Conservation (phyloP, 2,113 vertebrate species). For the Odobenus rosmarus region DNA sequence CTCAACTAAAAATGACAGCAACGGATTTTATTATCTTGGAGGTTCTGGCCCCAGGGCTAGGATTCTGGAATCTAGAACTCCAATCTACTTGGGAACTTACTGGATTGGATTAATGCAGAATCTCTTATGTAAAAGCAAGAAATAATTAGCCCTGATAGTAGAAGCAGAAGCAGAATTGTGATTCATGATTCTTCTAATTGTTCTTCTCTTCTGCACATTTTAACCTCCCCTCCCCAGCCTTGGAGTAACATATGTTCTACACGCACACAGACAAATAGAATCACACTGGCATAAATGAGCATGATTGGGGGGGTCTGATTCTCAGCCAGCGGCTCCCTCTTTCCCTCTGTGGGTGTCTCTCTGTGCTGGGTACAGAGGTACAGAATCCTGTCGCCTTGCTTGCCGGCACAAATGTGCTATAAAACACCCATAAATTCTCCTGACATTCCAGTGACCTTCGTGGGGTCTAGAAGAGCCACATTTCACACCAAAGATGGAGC, state of each 20-base stretch:
- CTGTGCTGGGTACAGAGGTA: background rate
- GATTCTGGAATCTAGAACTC: background rate
- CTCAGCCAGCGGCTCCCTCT: background rate
- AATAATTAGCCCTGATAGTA: background rate
- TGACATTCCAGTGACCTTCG: slow-evolving; percentile 84
- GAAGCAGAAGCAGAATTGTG: accelerated
- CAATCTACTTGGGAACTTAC: accelerated
- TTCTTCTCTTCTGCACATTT: background rate
- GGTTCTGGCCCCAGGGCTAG: accelerated
- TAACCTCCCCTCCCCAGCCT: background rate
- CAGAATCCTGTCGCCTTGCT: slow-evolving; percentile 60
- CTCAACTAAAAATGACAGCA: accelerated
- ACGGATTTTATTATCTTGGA: accelerated
- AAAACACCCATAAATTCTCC: slow-evolving; percentile 83
- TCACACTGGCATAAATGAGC: background rate
- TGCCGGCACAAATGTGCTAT: slow-evolving; percentile 57
- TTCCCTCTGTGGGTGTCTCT: background rate
- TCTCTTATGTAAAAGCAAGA: background rate
- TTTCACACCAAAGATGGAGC: slow-evolving; percentile 79
- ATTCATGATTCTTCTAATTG: accelerated
- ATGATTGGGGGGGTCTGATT: background rate
- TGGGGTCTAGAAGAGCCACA: slow-evolving; percentile 75
- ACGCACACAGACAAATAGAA: background rate
- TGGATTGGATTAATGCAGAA: background rate
- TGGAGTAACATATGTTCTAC: background rate